Base-by-base conservation (phyloP, 2,888 invertebrate genomes). In the Lasioglossum vierecki region DNA sequence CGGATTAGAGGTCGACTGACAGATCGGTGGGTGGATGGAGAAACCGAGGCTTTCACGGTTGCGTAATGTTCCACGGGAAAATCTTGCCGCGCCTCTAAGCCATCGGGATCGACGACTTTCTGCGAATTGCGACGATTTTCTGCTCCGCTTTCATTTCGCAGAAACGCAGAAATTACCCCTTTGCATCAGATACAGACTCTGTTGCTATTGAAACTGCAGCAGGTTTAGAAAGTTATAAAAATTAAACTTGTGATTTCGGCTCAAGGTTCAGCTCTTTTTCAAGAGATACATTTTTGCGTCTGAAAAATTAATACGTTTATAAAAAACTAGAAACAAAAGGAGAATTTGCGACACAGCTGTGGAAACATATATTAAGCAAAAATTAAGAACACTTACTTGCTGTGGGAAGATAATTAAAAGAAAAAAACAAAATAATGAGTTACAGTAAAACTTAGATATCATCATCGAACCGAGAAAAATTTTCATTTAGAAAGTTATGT, bases 1-100 rank as follows among this genome's bases (percentile, higher is more conserved):
- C 89, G 91, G 91, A 93, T 93, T 92, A 93, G 91, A 86, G 79
- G 49, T 80, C 82, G 84, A 87, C 87, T 81, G 85, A 89, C 80
- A 77, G 85, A 88, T 82, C 83, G 75, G 79, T 85, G 89, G 86
- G 79, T 80, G 80, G 75, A 80, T 71, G 84, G 85, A 83, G 87
- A 88, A 89, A 87, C 82, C 78, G 53, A 63, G 80, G 80, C 85
- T 85, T 87, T 89, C 82, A 77, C 80, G 80, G 78, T 89, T 89
- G 30, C 80, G 70, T 75, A 80, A 86, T 53, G 30, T 3, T 53
- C 63, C 71, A 44, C 74, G 78, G 85, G 80, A 86, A 86, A 84
- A 84, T 86, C 84, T 81, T 41, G 76, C 70, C 77, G 73, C 76
- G 68, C 35, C 77, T 66, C n/a, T 79, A 30, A 13, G 9, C 70